Conservation (phyloP, 1,140 invertebrate species). For the Oreohelix idahoensis region DNA sequence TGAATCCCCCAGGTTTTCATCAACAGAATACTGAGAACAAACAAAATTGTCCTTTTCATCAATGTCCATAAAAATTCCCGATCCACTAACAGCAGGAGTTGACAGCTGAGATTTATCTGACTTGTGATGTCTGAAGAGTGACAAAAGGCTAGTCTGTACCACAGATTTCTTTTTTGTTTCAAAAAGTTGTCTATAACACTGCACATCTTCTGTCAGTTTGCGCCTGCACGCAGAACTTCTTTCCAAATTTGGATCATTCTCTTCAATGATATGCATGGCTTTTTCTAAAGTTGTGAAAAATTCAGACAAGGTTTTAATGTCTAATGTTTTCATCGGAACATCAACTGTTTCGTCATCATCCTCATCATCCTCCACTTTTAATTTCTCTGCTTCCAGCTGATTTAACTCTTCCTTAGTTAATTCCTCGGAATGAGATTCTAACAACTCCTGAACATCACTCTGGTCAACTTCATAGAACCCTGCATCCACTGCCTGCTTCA, state of each 20-base stretch:
- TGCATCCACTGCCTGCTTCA: neutral
- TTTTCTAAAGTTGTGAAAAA: slow-evolving; percentile 6
- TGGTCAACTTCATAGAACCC: slow-evolving; percentile 17
- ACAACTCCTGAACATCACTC: slow-evolving; percentile 26
- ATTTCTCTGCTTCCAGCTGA: neutral
- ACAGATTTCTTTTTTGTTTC: slow-evolving; percentile 8
- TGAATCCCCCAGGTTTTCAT: neutral
- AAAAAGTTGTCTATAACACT: slow-evolving; percentile 15
- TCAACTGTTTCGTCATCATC: neutral
- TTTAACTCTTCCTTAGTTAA: slow-evolving; percentile 17
- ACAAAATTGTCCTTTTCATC: neutral
- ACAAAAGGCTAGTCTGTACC: slow-evolving; percentile 1
- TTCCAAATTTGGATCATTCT: slow-evolving; percentile 22
- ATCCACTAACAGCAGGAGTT: neutral
- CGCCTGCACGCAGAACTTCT: neutral
- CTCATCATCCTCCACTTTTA: neutral
- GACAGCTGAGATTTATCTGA: neutral
- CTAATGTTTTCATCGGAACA: slow-evolving; percentile 14
- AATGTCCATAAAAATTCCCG: neutral
- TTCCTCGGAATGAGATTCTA: slow-evolving; percentile 23
- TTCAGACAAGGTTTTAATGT: neutral
- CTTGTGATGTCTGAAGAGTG: neutral
- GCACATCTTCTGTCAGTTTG: neutral
- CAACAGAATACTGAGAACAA: neutral
- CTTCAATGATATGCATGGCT: slow-evolving; percentile 2